phyloP scores from a whole-genome alignment of 2,113 vertebrate species.

The Misgurnus mizolepis region DNA sequence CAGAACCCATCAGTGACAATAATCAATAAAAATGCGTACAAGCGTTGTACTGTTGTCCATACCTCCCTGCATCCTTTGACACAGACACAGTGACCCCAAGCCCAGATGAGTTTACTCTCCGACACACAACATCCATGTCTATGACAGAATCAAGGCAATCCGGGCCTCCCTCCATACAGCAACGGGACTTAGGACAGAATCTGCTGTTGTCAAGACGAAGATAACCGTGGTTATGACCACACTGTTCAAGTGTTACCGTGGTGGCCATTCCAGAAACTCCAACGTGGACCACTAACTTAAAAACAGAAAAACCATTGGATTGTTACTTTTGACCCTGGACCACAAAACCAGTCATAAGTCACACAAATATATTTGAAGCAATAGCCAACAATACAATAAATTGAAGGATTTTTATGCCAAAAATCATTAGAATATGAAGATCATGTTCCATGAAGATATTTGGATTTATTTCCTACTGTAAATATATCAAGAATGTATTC shows the following conservation, averaged over 20 bases:
- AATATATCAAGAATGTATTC: too few relatives aligned
- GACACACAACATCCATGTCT: constrained; percentile 87
- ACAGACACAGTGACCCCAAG: constrained; percentile 83
- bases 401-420: too few relatives aligned
- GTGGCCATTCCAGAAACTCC: constrained; percentile 92
- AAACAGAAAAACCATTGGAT: background rate
- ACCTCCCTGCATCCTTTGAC: constrained; percentile 93
- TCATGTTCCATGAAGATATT: too few relatives aligned
- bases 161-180: constrained; percentile 85
- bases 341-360: too few relatives aligned
- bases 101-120: constrained; percentile 71
- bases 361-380: too few relatives aligned
- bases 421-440: too few relatives aligned
- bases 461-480: too few relatives aligned
- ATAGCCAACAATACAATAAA: too few relatives aligned
- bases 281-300: constrained; percentile 90
- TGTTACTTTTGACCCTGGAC: too few relatives aligned
- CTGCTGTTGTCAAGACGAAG: constrained; percentile 85
- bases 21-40: background rate
- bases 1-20: too few relatives aligned
- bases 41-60: constrained; percentile 8
- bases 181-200: constrained; percentile 84
- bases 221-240: constrained; percentile 90
- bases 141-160: constrained; percentile 87
- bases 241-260: constrained; percentile 88